Evolutionary conservation across 2,888 invertebrate genomes (phyloP).

Genomic region (Carabus problematicus): DNA sequence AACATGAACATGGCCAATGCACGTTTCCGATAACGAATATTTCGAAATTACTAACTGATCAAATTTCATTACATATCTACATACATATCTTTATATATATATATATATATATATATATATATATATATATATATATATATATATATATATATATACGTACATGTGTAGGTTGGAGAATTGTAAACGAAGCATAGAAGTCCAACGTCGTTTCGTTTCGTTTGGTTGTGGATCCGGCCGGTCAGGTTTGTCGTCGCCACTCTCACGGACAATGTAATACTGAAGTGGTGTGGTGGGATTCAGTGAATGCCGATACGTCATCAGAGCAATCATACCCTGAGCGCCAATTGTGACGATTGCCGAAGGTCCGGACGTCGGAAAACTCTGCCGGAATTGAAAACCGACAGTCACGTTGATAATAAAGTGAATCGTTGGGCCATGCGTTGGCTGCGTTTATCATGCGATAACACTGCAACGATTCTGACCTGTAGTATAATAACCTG

Average conservation of each 20-base stretch:
- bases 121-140: constrained; percentile 4
- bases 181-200: neutral
- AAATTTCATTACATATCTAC: too few relatives aligned
- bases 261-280: constrained; percentile 17
- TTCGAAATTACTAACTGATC: too few relatives aligned
- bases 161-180: neutral
- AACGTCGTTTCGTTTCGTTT: neutral
- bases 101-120: constrained; percentile 4
- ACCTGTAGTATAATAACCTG: constrained; percentile 18
- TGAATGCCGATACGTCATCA: constrained; percentile 58
- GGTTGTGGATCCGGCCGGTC: neutral
- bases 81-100: neutral
- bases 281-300: constrained; percentile 31
- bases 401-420: constrained; percentile 58
- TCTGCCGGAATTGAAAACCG: constrained; percentile 58
- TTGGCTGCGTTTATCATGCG: constrained; percentile 58
- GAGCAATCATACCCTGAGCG: constrained; percentile 62
- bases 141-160: neutral
- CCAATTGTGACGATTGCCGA: constrained; percentile 55
- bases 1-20: too few relatives aligned
- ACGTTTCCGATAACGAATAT: too few relatives aligned
- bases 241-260: neutral
- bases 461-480: constrained; percentile 33
- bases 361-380: constrained; percentile 50
- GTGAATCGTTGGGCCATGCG: constrained; percentile 58